These are phyloP conservation scores for Natator depressus DNA, from an alignment of 2,113 vertebrate species.

Conservation along the genomic window DNA sequence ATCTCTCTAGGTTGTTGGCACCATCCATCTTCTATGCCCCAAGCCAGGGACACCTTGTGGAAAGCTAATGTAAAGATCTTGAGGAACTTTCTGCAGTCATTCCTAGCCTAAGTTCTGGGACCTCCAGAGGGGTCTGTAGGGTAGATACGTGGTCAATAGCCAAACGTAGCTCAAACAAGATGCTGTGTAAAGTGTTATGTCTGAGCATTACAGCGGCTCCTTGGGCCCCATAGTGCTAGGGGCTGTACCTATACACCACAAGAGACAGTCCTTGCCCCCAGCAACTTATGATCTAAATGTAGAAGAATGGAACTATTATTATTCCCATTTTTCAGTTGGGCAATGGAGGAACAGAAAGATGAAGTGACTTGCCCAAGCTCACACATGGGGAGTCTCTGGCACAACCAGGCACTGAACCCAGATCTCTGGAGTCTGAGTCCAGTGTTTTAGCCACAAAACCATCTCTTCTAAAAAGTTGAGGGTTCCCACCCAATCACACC, in stretches of 20 bases:
- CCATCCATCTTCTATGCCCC: neutral
- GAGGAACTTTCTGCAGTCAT: neutral
- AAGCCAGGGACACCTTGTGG: neutral
- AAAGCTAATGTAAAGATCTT: neutral
- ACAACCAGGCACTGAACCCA: neutral
- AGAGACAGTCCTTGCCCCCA: neutral
- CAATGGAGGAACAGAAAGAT: neutral
- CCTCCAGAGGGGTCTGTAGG: neutral
- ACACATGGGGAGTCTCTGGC: neutral
- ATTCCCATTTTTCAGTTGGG: neutral
- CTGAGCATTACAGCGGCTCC: neutral
- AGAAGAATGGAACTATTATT: neutral
- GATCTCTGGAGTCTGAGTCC: neutral
- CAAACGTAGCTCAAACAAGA: neutral
- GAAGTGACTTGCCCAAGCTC: neutral
- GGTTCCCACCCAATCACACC: neutral
- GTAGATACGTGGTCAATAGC: neutral
- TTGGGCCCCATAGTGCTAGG: neutral
- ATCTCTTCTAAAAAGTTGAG: neutral
- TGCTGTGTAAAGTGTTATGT: neutral
- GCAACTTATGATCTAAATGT: neutral
- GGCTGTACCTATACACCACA: neutral
- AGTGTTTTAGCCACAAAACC: neutral
- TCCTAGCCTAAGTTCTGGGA: neutral
- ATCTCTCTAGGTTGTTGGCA: neutral